These are phyloP conservation scores for Crossocerus cetratus DNA, from an alignment of 2,888 invertebrate species.

Conservation along the genomic window DNA sequence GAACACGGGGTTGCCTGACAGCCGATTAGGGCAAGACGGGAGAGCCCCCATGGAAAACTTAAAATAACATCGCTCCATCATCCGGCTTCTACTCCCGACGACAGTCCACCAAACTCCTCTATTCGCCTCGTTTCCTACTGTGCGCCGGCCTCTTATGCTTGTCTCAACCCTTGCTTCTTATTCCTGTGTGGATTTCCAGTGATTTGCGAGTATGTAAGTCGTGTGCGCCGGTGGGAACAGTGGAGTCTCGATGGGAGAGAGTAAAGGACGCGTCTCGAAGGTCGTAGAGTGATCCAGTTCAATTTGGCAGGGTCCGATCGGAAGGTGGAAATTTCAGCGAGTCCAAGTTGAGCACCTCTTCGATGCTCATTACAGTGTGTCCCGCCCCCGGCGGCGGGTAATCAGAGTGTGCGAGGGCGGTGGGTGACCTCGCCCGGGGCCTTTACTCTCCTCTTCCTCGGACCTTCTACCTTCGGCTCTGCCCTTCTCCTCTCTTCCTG, in stretches of 20 bases:
- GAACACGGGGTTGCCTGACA: constrained; percentile 66
- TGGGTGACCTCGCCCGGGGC: constrained; percentile 76
- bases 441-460: constrained; percentile 66
- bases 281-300: not conserved
- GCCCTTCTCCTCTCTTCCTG: constrained; percentile 33
- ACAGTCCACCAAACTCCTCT: constrained; percentile 52
- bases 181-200: too few relatives aligned
- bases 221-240: too few relatives aligned
- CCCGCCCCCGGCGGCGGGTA: constrained; percentile 76
- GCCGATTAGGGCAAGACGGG: constrained; percentile 74
- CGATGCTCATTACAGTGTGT: constrained; percentile 75
- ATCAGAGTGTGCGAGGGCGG: constrained; percentile 72
- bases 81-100: constrained; percentile 68
- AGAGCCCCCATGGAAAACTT: constrained; percentile 76
- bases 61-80: constrained; percentile 77
- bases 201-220: too few relatives aligned
- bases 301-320: not conserved
- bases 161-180: constrained; percentile 23
- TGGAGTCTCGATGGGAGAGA: too few relatives aligned
- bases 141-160: constrained; percentile 3
- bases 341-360: constrained; percentile 74
- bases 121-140: not conserved
- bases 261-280: too few relatives aligned
- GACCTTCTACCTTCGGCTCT: constrained; percentile 35
- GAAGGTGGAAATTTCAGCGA: constrained; percentile 28